phyloP scores from a whole-genome alignment of 30 jellyfish, hydroid and myxozoan genomes.

The Catostylus mosaicus region DNA sequence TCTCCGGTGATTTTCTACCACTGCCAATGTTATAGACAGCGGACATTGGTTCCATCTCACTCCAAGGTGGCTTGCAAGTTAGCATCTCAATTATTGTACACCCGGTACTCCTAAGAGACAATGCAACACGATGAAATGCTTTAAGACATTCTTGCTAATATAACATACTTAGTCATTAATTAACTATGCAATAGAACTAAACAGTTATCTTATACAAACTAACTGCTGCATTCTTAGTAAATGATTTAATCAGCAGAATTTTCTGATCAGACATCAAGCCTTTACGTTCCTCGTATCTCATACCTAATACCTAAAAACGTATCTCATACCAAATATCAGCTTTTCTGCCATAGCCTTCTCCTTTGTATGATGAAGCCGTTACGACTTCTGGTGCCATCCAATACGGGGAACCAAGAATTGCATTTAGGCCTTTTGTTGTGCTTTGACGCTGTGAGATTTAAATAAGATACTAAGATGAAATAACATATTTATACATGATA shows the following conservation, averaged over 20 bases:
- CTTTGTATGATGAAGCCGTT: conserved; percentile 79
- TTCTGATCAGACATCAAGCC: too few species aligned
- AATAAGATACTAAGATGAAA: too few species aligned
- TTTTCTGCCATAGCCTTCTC: conserved; percentile 90
- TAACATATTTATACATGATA: too few species aligned
- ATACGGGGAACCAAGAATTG: conserved; percentile 90
- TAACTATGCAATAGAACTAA: too few species aligned
- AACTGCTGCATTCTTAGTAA: too few species aligned
- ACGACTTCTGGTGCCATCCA: conserved; percentile 99
- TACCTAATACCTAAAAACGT: too few species aligned
- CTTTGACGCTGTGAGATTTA: conserved; percentile 75
- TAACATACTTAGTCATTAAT: too few species aligned
- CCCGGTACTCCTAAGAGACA: conserved; percentile 86
- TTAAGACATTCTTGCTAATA: too few species aligned
- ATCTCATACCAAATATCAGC: conserved; percentile 90
- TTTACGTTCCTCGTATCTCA: too few species aligned
- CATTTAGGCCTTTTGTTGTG: conserved; percentile 51
- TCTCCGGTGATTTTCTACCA: conserved; percentile 80
- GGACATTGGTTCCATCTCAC: conserved; percentile 94
- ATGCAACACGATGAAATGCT: background rate
- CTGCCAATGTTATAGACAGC: conserved; percentile 92
- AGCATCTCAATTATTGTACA: conserved; percentile 91
- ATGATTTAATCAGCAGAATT: too few species aligned
- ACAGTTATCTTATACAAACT: too few species aligned
- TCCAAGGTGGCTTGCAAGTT: conserved; percentile 91